Percentiles rank a stretch among this genome's conserved stretches.
Evolutionary conservation across 2,113 vertebrate species (phyloP).

Genomic region (Bufo bufo): DNA sequence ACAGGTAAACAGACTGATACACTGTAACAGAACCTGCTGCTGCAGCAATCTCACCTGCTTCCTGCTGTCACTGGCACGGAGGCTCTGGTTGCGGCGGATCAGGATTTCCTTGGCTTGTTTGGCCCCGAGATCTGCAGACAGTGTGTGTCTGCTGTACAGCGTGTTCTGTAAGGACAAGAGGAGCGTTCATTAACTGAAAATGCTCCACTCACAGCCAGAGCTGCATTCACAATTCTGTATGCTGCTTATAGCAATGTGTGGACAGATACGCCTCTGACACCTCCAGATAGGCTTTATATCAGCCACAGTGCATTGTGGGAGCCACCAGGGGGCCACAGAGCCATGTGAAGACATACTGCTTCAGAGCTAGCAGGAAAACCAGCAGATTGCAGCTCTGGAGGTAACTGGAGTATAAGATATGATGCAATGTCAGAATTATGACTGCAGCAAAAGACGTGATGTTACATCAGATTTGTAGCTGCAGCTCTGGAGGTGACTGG

Average conservation of each 20-base stretch:
- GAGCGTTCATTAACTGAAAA: not conserved
- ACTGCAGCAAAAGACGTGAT: not conserved
- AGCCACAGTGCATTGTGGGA: no score
- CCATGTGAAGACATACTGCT: no score
- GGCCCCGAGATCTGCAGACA: constrained; percentile 68
- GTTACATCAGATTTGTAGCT: not conserved
- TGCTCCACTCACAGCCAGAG: not conserved
- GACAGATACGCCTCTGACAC: no score
- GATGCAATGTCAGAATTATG: not conserved
- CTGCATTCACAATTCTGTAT: not conserved
- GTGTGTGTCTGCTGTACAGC: constrained; percentile 80
- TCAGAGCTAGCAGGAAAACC: no score
- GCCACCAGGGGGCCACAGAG: no score
- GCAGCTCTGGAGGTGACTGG: not conserved
- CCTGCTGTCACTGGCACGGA: constrained; percentile 60
- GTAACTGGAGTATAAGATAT: not conserved
- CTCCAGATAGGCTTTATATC: no score
- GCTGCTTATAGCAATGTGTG: not conserved
- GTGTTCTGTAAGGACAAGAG: constrained; percentile 67
- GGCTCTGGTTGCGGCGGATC: constrained; percentile 71
- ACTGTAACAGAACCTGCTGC: not conserved
- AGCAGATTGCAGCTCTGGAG: not conserved
- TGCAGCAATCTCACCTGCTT: constrained; percentile 58
- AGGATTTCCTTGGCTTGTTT: constrained; percentile 69
- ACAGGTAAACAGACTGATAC: no score